Conservation (phyloP, 2,888 invertebrate genomes). For the Eupsilia transversa region DNA sequence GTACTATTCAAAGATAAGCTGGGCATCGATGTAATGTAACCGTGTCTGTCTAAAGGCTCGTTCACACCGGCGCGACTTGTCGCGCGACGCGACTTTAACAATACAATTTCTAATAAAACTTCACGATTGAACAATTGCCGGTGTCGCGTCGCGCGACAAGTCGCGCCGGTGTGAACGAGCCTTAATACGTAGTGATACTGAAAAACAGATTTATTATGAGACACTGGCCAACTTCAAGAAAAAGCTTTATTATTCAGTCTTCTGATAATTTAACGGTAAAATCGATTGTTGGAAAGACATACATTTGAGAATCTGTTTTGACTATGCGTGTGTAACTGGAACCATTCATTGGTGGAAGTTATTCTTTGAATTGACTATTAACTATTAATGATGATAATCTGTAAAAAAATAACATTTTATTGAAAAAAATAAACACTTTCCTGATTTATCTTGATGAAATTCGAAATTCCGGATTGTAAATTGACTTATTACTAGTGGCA, state of each 20-base stretch:
- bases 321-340: background rate
- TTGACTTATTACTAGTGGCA: background rate
- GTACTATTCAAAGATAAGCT: background rate
- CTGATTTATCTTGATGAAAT: background rate
- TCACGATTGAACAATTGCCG: no score
- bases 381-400: background rate
- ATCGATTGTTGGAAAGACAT: conserved; percentile 21
- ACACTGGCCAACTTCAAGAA: background rate
- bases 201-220: background rate
- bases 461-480: background rate
- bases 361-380: background rate
- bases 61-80: no score
- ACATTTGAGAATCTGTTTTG: conserved; percentile 18
- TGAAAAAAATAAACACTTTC: background rate
- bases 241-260: conserved; percentile 29
- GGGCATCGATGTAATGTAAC: background rate
- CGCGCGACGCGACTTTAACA: no score
- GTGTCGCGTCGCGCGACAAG: no score
- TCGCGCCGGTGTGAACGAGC: no score
- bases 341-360: background rate
- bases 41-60: background rate
- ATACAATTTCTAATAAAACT: no score
- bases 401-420: background rate
- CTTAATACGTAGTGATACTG: background rate
- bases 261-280: conserved; percentile 27